phyloP scores from a whole-genome alignment of 2,113 vertebrate species.

The Calyptomena viridis region DNA sequence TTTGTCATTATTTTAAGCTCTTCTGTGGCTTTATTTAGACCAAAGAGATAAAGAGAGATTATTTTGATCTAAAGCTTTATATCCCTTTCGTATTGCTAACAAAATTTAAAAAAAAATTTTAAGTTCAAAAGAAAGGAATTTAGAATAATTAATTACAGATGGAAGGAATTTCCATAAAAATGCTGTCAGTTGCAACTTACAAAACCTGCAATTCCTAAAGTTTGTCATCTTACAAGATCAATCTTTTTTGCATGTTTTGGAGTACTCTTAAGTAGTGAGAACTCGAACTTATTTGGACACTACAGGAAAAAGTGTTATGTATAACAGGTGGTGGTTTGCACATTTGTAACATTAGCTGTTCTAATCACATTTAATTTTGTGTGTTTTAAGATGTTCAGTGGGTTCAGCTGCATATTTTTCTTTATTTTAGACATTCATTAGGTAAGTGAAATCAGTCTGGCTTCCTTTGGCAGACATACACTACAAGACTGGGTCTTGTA shows the following conservation, averaged over 20 bases:
- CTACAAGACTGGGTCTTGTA: not conserved
- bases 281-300: not conserved
- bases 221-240: not conserved
- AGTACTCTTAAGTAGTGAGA: not conserved
- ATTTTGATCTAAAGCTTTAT: constrained; percentile 54
- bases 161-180: not conserved
- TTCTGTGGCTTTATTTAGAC: constrained; percentile 52
- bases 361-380: not conserved
- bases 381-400: not conserved
- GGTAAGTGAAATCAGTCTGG: not conserved
- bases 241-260: not conserved
- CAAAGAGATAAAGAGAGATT: constrained; percentile 49
- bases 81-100: constrained; percentile 48
- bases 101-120: no score
- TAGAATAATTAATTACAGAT: constrained; percentile 29
- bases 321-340: not conserved
- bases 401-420: not conserved
- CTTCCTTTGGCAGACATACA: not conserved
- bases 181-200: not conserved
- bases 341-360: not conserved
- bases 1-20: constrained; percentile 43
- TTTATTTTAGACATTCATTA: not conserved
- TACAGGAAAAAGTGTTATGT: not conserved
- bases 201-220: constrained; percentile 1
- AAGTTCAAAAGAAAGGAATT: constrained; percentile 14